phyloP scores from a whole-genome alignment of 2,888 invertebrate species.

The Omphaloscelis lunosa region DNA sequence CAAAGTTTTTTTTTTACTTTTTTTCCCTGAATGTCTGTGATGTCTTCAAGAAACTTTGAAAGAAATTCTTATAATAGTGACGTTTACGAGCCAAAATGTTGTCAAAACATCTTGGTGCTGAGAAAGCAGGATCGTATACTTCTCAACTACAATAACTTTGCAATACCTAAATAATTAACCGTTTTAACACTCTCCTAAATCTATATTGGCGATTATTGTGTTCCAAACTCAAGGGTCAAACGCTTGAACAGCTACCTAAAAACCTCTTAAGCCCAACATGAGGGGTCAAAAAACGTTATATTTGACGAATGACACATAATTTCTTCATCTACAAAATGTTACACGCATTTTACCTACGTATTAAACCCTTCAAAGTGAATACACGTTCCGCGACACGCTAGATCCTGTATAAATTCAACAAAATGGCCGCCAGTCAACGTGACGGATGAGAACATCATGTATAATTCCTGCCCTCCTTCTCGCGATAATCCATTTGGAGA shows the following conservation, averaged over 20 bases:
- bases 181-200: background rate
- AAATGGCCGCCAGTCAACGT: constrained; percentile 65
- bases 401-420: constrained; percentile 57
- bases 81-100: background rate
- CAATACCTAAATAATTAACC: background rate
- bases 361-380: constrained; percentile 31
- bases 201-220: background rate
- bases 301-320: constrained; percentile 3
- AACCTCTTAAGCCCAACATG: background rate
- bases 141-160: background rate
- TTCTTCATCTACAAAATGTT: constrained; percentile 7
- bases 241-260: background rate
- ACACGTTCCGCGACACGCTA: constrained; percentile 41
- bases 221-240: background rate
- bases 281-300: background rate
- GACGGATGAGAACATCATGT: constrained; percentile 68
- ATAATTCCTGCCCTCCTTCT: constrained; percentile 59
- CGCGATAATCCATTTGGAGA: constrained; percentile 61
- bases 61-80: background rate
- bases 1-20: too few relatives aligned
- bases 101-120: background rate
- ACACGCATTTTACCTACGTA: constrained; percentile 5
- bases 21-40: too few relatives aligned
- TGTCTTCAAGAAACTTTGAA: too few relatives aligned
- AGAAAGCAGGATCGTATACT: background rate